Evolutionary conservation across 2,113 vertebrate species (phyloP).

Genomic region (Malurus melanocephalus): DNA sequence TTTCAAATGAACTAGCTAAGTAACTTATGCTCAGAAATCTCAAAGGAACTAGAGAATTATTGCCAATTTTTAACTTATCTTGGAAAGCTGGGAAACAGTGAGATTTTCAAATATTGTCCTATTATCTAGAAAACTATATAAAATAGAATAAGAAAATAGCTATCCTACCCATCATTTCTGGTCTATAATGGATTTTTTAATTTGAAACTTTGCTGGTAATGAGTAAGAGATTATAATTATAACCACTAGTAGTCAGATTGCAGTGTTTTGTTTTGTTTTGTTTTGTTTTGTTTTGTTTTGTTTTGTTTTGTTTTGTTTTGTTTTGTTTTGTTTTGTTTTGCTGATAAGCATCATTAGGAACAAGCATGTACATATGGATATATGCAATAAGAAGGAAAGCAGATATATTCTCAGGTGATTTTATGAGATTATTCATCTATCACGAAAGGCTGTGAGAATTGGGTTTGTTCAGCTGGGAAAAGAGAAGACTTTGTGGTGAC

Average conservation of each 20-base stretch:
- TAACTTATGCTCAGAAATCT: constrained; percentile 6
- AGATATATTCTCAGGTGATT: constrained; percentile 37
- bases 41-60: neutral
- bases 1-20: neutral
- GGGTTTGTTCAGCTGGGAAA: neutral
- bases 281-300: neutral
- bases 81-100: neutral
- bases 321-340: neutral
- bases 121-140: neutral
- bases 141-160: neutral
- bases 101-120: neutral
- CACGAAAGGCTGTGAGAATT: neutral
- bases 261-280: neutral
- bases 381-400: constrained; percentile 50
- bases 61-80: constrained; percentile 6
- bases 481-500: too few species aligned
- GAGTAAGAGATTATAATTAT: neutral
- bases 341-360: constrained; percentile 33
- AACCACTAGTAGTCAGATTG: neutral
- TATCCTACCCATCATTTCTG: neutral
- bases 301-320: neutral
- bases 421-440: neutral
- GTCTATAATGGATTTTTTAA: neutral
- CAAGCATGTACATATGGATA: constrained; percentile 28
- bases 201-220: neutral